Evolutionary conservation across 2,113 vertebrate genomes (phyloP).

Genomic region (Centropus bengalensis): DNA sequence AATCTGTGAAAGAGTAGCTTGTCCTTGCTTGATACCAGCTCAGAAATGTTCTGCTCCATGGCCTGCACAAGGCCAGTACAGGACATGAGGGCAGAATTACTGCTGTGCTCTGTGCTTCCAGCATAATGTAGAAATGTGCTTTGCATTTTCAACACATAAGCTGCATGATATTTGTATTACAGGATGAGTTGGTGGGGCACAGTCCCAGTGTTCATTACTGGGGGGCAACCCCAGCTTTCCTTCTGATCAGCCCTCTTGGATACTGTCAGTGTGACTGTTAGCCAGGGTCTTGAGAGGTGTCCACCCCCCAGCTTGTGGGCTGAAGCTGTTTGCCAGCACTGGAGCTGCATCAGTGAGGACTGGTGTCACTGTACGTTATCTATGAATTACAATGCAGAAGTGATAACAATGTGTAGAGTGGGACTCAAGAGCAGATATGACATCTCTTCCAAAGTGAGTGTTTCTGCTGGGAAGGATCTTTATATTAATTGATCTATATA

Average conservation of each 20-base stretch:
- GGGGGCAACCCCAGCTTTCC: not conserved
- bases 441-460: not conserved
- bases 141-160: fast-evolving
- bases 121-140: fast-evolving
- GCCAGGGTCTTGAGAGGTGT: fast-evolving
- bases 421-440: not conserved
- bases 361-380: not conserved
- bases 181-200: not conserved
- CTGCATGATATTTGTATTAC: not conserved
- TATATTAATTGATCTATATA: not conserved
- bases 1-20: not conserved
- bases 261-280: not conserved
- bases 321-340: not conserved
- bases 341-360: not conserved
- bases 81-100: not conserved
- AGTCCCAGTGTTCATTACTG: fast-evolving
- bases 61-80: fast-evolving
- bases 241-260: not conserved
- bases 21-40: not conserved
- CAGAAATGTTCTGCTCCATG: not conserved
- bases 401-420: fast-evolving
- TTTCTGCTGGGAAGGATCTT: not conserved
- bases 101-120: fast-evolving
- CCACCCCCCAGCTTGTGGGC: fast-evolving
- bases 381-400: no score